Evolutionary conservation across 30 jellyfish, hydroid and myxozoan genomes (phyloP), one percentile per base, ranked within the genome.

Genomic region (Turritopsis dohrnii): DNA sequence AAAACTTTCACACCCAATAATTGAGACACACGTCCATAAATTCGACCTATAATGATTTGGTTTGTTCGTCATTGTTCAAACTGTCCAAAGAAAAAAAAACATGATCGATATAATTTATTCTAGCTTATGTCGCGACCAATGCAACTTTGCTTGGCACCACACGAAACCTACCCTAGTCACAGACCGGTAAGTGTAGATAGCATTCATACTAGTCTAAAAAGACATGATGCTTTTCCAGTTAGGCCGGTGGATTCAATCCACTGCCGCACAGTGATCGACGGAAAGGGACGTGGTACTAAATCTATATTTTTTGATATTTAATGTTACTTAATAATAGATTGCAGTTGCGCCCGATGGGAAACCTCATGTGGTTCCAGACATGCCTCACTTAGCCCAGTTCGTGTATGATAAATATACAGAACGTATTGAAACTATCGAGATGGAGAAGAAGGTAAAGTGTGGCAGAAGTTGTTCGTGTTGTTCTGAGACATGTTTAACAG

Each of bases 371-470:
- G 31, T 93, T 26, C 84, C 81, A 31, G 96, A 93, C 66, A 93
- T 93, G 98, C 98, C 98, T 13, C 96, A 93, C 31, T 87, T 93
- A 24, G 98, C 98, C 24, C 83, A 84, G 74, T 89, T 84, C 52
- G 98, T 93, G n/a, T 93, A 79, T 71, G 94, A 93, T 65, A 79
- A 84, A 80, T 93, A 93, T 85, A 53, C 86, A n/a, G 89, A 83
- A 52, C 85, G 79, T 21, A 89, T 93, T 19, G 52, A 85, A 75
- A 86, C 25, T 21, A 71, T 92, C 72, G 85, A 82, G 79, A 54
- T 26, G 16, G 80, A 80, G 31, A 85, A 81, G 71, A 74, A 84
- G 90, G 98, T 90, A 7, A 69, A 41, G 60, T 13, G 60, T n/a
- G n/a, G n/a, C n/a, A n/a, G n/a, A n/a, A n/a, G n/a, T n/a, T n/a